These are phyloP conservation scores for Nebria salina DNA, from an alignment of 2,888 invertebrate genomes.

Conservation along the genomic window DNA sequence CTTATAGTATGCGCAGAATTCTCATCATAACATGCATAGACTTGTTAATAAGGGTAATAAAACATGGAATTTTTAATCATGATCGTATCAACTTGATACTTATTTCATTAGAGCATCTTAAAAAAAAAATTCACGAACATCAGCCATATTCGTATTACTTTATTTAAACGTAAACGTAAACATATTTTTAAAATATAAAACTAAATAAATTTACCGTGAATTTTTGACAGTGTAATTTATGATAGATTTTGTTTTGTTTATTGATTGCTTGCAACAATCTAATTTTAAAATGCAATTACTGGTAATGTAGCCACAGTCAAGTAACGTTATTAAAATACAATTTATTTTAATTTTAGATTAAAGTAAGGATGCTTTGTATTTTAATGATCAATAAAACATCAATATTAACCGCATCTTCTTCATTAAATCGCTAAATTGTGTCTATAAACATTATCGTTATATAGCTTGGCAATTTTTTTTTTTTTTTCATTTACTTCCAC, in stretches of 20 bases:
- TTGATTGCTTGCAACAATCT: background rate
- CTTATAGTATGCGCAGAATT: too few species aligned
- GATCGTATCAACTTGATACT: too few species aligned
- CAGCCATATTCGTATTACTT: too few species aligned
- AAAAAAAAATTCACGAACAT: too few species aligned
- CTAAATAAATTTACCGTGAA: too few species aligned
- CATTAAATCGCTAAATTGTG: background rate
- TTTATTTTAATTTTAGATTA: background rate
- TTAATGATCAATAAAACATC: conserved; percentile 1
- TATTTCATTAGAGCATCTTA: too few species aligned
- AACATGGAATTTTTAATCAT: too few species aligned
- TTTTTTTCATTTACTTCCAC: background rate
- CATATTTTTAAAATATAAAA: too few species aligned
- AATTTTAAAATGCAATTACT: conserved; percentile 1
- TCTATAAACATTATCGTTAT: background rate
- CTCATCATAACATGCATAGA: too few species aligned
- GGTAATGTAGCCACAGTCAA: background rate
- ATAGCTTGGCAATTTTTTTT: background rate
- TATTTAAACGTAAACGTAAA: too few species aligned
- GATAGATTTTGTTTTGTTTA: background rate
- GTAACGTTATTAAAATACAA: background rate
- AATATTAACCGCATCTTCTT: background rate
- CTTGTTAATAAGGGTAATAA: too few species aligned
- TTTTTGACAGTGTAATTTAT: too few species aligned
- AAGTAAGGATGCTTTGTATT: background rate